Evolutionary conservation across 2,113 vertebrate species (phyloP).

Genomic region (Ceyx cyanopectus): DNA sequence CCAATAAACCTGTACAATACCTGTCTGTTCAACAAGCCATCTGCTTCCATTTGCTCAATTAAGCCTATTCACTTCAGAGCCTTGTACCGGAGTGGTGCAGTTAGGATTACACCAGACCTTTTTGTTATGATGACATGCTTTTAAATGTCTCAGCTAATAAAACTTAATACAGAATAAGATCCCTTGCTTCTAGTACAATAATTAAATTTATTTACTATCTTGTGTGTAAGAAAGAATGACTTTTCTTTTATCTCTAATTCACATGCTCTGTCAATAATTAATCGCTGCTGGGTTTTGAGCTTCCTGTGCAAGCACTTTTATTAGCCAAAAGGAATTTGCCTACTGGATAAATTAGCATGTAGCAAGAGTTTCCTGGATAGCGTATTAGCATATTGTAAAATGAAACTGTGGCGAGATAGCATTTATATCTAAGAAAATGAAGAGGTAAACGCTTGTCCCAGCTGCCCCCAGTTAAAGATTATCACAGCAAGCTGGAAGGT

Average conservation of each 20-base stretch:
- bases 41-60: conserved; percentile 75
- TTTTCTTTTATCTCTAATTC: conserved; percentile 83
- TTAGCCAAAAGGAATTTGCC: conserved; percentile 72
- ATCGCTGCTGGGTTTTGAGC: conserved; percentile 77
- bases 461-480: not conserved
- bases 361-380: conserved; percentile 53
- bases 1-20: conserved; percentile 63
- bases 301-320: conserved; percentile 73
- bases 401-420: not conserved
- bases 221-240: conserved; percentile 69
- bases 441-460: conserved; percentile 37
- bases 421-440: conserved; percentile 42
- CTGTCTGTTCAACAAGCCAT: conserved; percentile 67
- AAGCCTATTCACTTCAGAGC: conserved; percentile 72
- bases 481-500: not conserved
- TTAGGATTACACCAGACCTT: conserved; percentile 79
- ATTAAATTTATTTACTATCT: conserved; percentile 85
- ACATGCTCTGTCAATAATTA: conserved; percentile 83
- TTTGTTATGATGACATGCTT: conserved; percentile 83
- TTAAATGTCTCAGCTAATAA: conserved; percentile 83
- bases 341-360: conserved; percentile 58
- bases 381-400: not conserved
- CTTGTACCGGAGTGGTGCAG: conserved; percentile 60
- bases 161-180: conserved; percentile 80
- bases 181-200: conserved; percentile 78